A percentile compares a stretch with the other conserved stretches of the same genome.
These are phyloP conservation scores for Scaptomyza hsui DNA, from an alignment of 1,140 invertebrate species.

Conservation along the genomic window DNA sequence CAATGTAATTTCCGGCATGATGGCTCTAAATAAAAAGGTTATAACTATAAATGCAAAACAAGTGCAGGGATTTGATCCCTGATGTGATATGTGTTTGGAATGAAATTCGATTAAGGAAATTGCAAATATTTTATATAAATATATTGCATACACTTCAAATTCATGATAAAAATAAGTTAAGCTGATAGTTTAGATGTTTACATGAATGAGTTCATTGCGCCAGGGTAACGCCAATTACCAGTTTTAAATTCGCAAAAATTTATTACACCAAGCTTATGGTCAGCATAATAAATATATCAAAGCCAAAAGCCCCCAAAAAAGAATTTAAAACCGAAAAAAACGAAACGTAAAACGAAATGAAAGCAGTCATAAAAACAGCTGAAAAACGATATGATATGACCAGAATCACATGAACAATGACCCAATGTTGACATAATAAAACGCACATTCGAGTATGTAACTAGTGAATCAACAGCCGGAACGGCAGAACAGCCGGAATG, in stretches of 20 bases:
- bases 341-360: conserved; percentile 6
- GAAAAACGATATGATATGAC: conserved; percentile 38
- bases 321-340: conserved; percentile 49
- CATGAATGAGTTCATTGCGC: neutral
- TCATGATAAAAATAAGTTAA: too few species aligned
- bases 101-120: neutral
- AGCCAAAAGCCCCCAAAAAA: conserved; percentile 65
- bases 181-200: neutral
- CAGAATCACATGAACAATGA: conserved; percentile 66
- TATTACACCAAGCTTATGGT: conserved; percentile 71
- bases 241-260: conserved; percentile 63
- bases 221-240: conserved; percentile 46
- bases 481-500: conserved; percentile 19
- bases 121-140: neutral
- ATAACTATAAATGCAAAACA: conserved; percentile 17
- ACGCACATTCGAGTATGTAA: conserved; percentile 67
- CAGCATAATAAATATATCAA: conserved; percentile 76
- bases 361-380: conserved; percentile 10
- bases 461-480: conserved; percentile 61
- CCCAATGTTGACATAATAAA: conserved; percentile 80
- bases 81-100: neutral
- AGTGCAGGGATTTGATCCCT: neutral
- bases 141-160: neutral
- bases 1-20: conserved; percentile 64
- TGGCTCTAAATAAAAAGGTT: conserved; percentile 39